These are phyloP conservation scores for Micrastur ruficollis DNA, from an alignment of 2,797 vertebrate genomes.

Conservation along the genomic window DNA sequence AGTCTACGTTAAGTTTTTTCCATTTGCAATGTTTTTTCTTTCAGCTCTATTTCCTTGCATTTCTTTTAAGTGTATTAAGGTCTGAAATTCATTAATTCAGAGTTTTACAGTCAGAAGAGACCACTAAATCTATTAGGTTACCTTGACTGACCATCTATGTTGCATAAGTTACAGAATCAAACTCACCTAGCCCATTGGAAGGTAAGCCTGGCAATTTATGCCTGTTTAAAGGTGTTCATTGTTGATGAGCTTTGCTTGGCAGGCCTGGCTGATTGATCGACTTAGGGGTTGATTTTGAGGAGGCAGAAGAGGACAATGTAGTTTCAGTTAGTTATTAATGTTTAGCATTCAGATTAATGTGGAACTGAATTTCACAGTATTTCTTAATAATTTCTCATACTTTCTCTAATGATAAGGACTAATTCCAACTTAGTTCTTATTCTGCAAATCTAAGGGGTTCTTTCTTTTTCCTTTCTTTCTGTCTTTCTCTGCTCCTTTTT, in stretches of 20 bases:
- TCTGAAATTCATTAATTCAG: neutral
- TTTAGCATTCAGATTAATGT: neutral
- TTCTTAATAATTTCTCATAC: neutral
- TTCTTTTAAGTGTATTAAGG: neutral
- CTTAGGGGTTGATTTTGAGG: neutral
- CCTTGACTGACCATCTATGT: too few species aligned
- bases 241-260: neutral
- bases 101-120: neutral
- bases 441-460: neutral
- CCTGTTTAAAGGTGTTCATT: neutral
- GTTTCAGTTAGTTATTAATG: neutral
- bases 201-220: neutral
- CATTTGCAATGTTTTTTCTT: neutral
- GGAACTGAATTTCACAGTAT: neutral
- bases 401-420: neutral
- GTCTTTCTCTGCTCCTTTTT: neutral
- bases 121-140: neutral
- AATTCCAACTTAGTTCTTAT: neutral
- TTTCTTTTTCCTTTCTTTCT: neutral
- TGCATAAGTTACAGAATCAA: neutral
- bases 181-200: too few species aligned
- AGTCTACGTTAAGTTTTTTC: neutral
- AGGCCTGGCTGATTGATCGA: neutral
- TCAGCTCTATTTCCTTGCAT: neutral
- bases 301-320: neutral